A percentile compares a stretch with the other conserved stretches of the same genome.
phyloP scores from a whole-genome alignment of 1,140 invertebrate species.

The Chironomus tepperi region DNA sequence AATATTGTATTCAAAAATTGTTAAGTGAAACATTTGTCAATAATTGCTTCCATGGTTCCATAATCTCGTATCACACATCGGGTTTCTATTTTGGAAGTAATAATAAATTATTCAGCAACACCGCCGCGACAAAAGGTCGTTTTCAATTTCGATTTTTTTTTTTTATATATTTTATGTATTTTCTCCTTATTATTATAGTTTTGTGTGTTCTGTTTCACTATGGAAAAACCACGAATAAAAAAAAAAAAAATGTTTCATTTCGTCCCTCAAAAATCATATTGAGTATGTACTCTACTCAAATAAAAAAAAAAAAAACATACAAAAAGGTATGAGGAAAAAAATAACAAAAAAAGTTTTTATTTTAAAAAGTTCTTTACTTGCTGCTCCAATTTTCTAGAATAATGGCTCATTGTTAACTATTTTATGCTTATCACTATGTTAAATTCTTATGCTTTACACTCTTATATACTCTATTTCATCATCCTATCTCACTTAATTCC shows the following conservation, averaged over 20 bases:
- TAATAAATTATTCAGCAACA: slow-evolving; percentile 21
- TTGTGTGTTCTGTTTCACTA: neutral
- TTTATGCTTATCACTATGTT: slow-evolving; percentile 1
- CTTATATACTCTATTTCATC: neutral
- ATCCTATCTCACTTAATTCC: neutral
- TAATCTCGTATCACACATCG: neutral
- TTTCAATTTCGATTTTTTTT: slow-evolving; percentile 21
- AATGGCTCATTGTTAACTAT: slow-evolving; percentile 13
- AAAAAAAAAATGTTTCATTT: neutral
- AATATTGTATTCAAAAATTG: too few relatives aligned
- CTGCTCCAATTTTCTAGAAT: slow-evolving; percentile 2
- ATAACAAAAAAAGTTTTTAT: neutral
- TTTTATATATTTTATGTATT: neutral
- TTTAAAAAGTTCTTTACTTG: slow-evolving; percentile 2
- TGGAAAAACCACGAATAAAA: slow-evolving; percentile 7
- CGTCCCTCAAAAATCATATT: neutral
- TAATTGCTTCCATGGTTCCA: too few relatives aligned
- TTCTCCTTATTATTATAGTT: neutral
- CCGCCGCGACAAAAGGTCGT: slow-evolving; percentile 12
- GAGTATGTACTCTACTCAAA: neutral
- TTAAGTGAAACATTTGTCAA: too few relatives aligned
- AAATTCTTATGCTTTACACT: slow-evolving; percentile 2
- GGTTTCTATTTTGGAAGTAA: slow-evolving; percentile 24
- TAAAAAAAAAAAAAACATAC: too few relatives aligned
- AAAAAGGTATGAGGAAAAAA: slow-evolving; percentile 1